These are phyloP conservation scores for Sisyra terminalis DNA, from an alignment of 2,888 invertebrate genomes.

Conservation along the genomic window DNA sequence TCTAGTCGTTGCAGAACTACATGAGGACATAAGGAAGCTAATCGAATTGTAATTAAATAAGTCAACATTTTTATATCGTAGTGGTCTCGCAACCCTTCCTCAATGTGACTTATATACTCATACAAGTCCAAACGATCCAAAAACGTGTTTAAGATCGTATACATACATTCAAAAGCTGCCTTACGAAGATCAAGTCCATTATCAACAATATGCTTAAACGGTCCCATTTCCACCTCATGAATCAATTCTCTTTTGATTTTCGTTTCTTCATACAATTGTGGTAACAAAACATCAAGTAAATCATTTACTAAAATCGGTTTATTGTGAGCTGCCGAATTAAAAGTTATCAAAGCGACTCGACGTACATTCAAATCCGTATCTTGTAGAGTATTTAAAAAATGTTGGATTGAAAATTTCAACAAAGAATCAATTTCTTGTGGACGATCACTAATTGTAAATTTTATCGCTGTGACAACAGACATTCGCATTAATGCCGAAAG, in stretches of 20 bases:
- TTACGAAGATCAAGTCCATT: slow-evolving; percentile 96
- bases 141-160: slow-evolving; percentile 90
- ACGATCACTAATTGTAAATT: slow-evolving; percentile 97
- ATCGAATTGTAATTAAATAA: slow-evolving; percentile 90
- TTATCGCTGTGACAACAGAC: slow-evolving; percentile 94
- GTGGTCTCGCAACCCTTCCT: slow-evolving; percentile 85
- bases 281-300: slow-evolving; percentile 71
- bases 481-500: slow-evolving; percentile 78
- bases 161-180: slow-evolving; percentile 99
- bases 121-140: slow-evolving; percentile 91
- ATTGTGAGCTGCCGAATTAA: slow-evolving; percentile 98
- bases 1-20: slow-evolving; percentile 90
- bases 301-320: slow-evolving; percentile 92
- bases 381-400: slow-evolving; percentile 69
- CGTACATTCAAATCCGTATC: slow-evolving; percentile 91
- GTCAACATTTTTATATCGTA: slow-evolving; percentile 97
- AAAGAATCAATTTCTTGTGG: slow-evolving; percentile 84
- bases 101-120: slow-evolving; percentile 92
- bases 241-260: slow-evolving; percentile 95
- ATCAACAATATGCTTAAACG: slow-evolving; percentile 95
- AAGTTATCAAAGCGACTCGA: slow-evolving; percentile 89
- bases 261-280: slow-evolving; percentile 90
- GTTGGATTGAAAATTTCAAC: slow-evolving; percentile 75
- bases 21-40: slow-evolving; percentile 84
- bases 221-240: slow-evolving; percentile 99